A percentile compares a stretch with the other conserved stretches of the same genome.
phyloP scores from a whole-genome alignment of 1,140 invertebrate species.

The Orius insidiosus region DNA sequence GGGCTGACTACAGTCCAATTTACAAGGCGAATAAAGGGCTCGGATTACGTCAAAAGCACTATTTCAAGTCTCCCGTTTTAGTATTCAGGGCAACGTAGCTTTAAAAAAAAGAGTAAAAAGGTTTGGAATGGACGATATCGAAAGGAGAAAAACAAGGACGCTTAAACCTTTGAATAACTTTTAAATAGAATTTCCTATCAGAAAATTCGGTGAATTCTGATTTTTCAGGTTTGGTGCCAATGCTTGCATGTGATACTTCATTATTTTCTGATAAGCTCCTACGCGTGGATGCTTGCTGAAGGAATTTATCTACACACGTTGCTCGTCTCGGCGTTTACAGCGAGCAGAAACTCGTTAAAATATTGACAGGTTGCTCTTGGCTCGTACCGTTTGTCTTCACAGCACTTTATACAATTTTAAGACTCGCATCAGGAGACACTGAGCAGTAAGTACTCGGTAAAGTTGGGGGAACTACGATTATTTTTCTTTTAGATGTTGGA shows the following conservation, averaged over 20 bases:
- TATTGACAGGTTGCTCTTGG: conserved; percentile 75
- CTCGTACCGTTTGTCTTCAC: conserved; percentile 52
- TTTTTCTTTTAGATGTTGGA: conserved; percentile 58
- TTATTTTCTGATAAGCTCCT: conserved; percentile 81
- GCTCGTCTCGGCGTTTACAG: conserved; percentile 80
- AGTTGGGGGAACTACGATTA: background rate
- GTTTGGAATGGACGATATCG: no score
- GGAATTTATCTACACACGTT: conserved; percentile 86
- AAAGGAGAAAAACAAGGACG: no score
- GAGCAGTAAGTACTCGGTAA: conserved; percentile 38
- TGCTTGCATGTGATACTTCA: conserved; percentile 67
- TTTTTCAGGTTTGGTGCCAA: conserved; percentile 55
- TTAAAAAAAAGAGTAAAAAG: no score
- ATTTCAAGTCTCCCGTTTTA: no score
- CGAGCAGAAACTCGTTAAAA: conserved; percentile 63
- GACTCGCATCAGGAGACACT: conserved; percentile 36
- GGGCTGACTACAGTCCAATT: no score
- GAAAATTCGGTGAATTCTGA: conserved; percentile 2
- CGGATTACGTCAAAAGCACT: no score
- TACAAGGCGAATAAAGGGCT: no score
- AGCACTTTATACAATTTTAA: conserved; percentile 41
- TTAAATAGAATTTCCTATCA: no score
- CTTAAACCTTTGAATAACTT: no score
- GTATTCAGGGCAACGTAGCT: no score
- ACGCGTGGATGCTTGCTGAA: conserved; percentile 90